These are phyloP conservation scores for Stramonita haemastoma DNA, from an alignment of 2,888 invertebrate species.

Conservation along the genomic window DNA sequence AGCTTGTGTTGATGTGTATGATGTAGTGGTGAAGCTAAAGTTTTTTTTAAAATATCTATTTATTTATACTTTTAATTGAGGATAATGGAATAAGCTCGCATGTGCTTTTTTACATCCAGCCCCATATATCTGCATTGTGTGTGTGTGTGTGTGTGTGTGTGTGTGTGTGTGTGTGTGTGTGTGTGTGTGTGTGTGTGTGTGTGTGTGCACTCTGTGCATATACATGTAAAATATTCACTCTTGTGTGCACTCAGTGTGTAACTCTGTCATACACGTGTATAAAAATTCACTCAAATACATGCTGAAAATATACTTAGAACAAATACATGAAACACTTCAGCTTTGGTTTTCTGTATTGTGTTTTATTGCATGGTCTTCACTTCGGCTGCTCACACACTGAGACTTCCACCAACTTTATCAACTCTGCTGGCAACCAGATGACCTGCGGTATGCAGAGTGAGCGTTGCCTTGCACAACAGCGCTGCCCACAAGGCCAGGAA, in stretches of 20 bases:
- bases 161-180: constrained; percentile 17
- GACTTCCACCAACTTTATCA: not conserved
- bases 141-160: not conserved
- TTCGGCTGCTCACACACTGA: not conserved
- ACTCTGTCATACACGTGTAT: too few relatives aligned
- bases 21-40: too few relatives aligned
- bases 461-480: constrained; percentile 63
- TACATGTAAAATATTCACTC: too few relatives aligned
- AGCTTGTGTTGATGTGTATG: too few relatives aligned
- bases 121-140: too few relatives aligned
- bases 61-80: too few relatives aligned
- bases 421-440: not conserved
- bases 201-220: not conserved
- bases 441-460: constrained; percentile 27
- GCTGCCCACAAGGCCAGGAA: constrained; percentile 75
- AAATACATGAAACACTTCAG: not conserved
- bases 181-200: constrained; percentile 10
- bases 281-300: too few relatives aligned
- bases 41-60: too few relatives aligned
- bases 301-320: too few relatives aligned
- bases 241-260: not conserved
- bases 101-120: too few relatives aligned
- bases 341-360: not conserved
- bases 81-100: too few relatives aligned
- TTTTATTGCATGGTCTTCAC: not conserved